Evolutionary conservation across 2,113 vertebrate genomes (phyloP).

Genomic region (Vidua chalybeata): DNA sequence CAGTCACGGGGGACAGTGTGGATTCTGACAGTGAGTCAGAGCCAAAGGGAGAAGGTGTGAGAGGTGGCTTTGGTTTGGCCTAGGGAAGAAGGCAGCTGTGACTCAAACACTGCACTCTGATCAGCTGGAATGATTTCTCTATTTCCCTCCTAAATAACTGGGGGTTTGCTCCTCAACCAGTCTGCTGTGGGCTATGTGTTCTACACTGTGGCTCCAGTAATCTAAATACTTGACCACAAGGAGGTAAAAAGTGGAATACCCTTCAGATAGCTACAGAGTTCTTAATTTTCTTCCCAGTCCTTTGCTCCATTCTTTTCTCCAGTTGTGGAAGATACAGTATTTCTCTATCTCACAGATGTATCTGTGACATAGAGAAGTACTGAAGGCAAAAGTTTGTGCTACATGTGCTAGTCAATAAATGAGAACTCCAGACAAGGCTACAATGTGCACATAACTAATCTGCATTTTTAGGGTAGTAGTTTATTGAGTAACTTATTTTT

Average conservation of each 20-base stretch:
- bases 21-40: conserved; percentile 50
- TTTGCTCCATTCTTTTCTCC: background rate
- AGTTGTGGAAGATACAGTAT: background rate
- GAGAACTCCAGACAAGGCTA: background rate
- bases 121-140: background rate
- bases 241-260: background rate
- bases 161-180: background rate
- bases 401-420: background rate
- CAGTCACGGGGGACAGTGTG: conserved; percentile 2
- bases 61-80: conserved; percentile 17
- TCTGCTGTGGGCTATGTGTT: background rate
- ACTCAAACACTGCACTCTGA: conserved; percentile 8
- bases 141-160: background rate
- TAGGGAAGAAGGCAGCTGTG: background rate
- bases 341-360: background rate
- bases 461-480: background rate
- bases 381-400: background rate
- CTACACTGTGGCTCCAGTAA: background rate
- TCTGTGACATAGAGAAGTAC: background rate
- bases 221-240: background rate
- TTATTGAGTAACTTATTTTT: background rate
- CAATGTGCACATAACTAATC: background rate
- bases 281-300: background rate
- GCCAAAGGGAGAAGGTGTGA: conserved; percentile 6
- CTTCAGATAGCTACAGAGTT: background rate